Evolutionary conservation across 2,888 invertebrate genomes (phyloP), one percentile per base, ranked within the genome.

Genomic region (Spatulosminthurus flaviceps): DNA sequence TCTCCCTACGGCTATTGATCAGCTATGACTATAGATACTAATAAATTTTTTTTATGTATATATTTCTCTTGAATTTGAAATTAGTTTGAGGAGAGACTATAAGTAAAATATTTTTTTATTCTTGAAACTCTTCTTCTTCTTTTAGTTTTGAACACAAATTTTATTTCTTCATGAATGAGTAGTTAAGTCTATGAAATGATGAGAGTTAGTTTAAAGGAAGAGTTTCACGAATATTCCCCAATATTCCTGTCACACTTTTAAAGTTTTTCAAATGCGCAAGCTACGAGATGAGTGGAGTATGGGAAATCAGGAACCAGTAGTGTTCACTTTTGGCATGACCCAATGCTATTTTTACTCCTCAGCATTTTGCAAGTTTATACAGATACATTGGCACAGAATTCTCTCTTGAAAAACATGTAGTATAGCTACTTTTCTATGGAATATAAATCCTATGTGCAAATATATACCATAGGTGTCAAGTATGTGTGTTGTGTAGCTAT

Each of bases 341-440:
- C 83, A 83, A 79, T 81, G 84, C 84, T 84, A 84, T 84, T 84
- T 84, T 84, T 78, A 83, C 81, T 80, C 81, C 75, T 67, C 69
- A 69, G 69, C 71, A 81, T 80, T 82, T 83, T 82, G 81, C 82
- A 83, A 80, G 78, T 70, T 79, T 71, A 64, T 71, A n/a, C n/a
- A n/a, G n/a, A n/a, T n/a, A 78, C 71, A 72, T 72, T 78, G 77
- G 77, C 69, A 77, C 77, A 77, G 75, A 61, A 75, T 75, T 75
- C 75, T 22, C 75, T 34, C 1, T 16, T 13, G 41, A 13, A n/a
- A 51, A n/a, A 13, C 51, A n/a, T 51, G 51, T 51, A 51, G 19
- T n/a, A n/a, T n/a, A n/a, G n/a, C n/a, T n/a, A n/a, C n/a, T 9
- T 51, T 51, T 51, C 51, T 19, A 51, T 34, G 34, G 34, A 19